These are phyloP conservation scores for Tretioscincus oriximinensis DNA, from an alignment of 2,113 vertebrate genomes.

Conservation along the genomic window DNA sequence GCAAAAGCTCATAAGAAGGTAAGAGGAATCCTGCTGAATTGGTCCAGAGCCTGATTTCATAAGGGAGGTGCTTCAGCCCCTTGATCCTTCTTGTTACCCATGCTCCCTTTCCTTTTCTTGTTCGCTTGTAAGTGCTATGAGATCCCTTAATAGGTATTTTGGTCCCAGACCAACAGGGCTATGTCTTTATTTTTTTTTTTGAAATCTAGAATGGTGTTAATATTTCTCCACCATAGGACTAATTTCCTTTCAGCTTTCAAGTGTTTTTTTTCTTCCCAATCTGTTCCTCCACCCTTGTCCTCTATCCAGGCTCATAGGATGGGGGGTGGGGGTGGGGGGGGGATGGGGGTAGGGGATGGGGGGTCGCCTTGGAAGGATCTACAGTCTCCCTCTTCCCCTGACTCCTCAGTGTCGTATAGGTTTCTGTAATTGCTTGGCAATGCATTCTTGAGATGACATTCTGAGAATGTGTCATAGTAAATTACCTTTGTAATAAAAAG, in stretches of 20 bases:
- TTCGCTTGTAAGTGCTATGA: no score
- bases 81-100: no score
- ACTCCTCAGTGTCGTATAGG: slow-evolving; percentile 73
- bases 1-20: no score
- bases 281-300: neutral
- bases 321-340: no score
- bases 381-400: slow-evolving; percentile 80
- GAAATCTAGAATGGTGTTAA: slow-evolving; percentile 39
- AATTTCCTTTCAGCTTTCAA: slow-evolving; percentile 66
- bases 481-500: slow-evolving; percentile 93
- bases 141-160: no score
- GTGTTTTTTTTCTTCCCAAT: slow-evolving; percentile 41
- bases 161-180: no score
- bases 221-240: slow-evolving; percentile 65
- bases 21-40: no score
- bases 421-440: slow-evolving; percentile 81
- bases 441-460: slow-evolving; percentile 85
- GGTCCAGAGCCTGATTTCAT: no score
- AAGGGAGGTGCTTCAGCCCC: no score
- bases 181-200: neutral
- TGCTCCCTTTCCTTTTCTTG: no score
- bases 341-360: no score
- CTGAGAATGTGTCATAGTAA: slow-evolving; percentile 92
- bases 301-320: slow-evolving; percentile 51
- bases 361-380: slow-evolving; percentile 68